Conservation (phyloP, 1,140 invertebrate species). For the Odontomachus brunneus region DNA sequence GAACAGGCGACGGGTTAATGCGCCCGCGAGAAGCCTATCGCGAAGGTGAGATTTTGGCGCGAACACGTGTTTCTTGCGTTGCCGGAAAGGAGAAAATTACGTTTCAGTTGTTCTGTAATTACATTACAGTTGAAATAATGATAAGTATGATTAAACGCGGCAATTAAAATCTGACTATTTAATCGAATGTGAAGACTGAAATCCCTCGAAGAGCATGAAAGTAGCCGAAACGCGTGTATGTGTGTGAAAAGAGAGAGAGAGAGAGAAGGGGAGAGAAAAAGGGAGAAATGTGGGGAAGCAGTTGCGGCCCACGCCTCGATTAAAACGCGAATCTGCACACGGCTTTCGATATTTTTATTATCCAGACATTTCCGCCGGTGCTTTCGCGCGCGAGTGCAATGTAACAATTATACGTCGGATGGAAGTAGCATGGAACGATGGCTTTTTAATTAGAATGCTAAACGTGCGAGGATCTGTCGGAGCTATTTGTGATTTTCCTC, state of each 20-base stretch:
- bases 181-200: slow-evolving; percentile 19
- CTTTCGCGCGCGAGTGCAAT: background rate
- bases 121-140: too few relatives aligned
- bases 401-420: background rate
- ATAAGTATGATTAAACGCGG: too few relatives aligned
- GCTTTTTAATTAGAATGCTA: slow-evolving; percentile 9
- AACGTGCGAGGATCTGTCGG: background rate
- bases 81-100: too few relatives aligned
- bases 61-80: too few relatives aligned
- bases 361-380: background rate
- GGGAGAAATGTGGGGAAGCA: too few relatives aligned
- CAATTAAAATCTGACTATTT: background rate
- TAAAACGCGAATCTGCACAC: background rate
- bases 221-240: background rate
- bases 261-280: too few relatives aligned
- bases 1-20: too few relatives aligned
- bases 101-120: too few relatives aligned
- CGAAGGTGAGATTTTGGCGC: too few relatives aligned
- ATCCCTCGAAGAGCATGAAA: background rate
- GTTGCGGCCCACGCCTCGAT: background rate
- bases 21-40: too few relatives aligned
- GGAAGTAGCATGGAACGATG: background rate
- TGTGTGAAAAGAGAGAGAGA: too few relatives aligned
- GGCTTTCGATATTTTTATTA: slow-evolving; percentile 23
- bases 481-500: slow-evolving; percentile 48